Percentiles rank a stretch among this genome's conserved stretches.
These are phyloP conservation scores for Hemistola chrysoprasaria DNA, from an alignment of 2,888 invertebrate species.

Conservation along the genomic window DNA sequence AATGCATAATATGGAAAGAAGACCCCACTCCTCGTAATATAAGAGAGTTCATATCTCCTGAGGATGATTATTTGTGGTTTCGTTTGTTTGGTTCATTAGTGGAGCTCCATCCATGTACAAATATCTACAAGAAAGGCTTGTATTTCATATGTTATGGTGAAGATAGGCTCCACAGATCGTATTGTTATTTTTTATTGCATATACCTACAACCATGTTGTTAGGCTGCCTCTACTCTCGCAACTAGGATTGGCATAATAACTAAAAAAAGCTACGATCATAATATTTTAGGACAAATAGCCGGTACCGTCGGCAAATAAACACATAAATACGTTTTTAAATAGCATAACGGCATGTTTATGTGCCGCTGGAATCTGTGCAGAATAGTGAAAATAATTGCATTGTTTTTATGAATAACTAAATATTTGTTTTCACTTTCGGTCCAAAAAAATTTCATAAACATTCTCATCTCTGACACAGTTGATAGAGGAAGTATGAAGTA, in stretches of 20 bases:
- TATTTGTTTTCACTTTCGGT: too few relatives aligned
- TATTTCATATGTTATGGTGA: slow-evolving; percentile 27
- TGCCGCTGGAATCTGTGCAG: slow-evolving; percentile 1
- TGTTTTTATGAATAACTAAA: too few relatives aligned
- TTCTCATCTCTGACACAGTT: too few relatives aligned
- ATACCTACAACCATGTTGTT: slow-evolving; percentile 53
- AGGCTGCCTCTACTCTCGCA: slow-evolving; percentile 28
- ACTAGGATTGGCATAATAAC: slow-evolving; percentile 48
- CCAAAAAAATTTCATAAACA: too few relatives aligned
- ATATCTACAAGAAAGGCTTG: slow-evolving; percentile 14
- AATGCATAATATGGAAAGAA: slow-evolving; percentile 12
- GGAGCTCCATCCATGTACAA: slow-evolving; percentile 4
- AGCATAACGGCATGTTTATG: neutral
- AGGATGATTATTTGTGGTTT: slow-evolving; percentile 15
- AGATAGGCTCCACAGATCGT: slow-evolving; percentile 21
- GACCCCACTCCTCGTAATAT: slow-evolving; percentile 10
- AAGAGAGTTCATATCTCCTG: slow-evolving; percentile 14
- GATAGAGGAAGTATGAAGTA: too few relatives aligned
- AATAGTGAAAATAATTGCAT: too few relatives aligned
- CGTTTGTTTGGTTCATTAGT: slow-evolving; percentile 14
- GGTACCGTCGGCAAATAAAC: slow-evolving; percentile 44
- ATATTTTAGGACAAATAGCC: slow-evolving; percentile 48
- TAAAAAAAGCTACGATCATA: slow-evolving; percentile 59
- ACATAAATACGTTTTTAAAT: too few relatives aligned
- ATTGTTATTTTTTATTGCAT: slow-evolving; percentile 57